A percentile compares a stretch with the other conserved stretches of the same genome.
phyloP scores from a whole-genome alignment of 2,797 vertebrate genomes.

The Hoplostethus atlanticus region DNA sequence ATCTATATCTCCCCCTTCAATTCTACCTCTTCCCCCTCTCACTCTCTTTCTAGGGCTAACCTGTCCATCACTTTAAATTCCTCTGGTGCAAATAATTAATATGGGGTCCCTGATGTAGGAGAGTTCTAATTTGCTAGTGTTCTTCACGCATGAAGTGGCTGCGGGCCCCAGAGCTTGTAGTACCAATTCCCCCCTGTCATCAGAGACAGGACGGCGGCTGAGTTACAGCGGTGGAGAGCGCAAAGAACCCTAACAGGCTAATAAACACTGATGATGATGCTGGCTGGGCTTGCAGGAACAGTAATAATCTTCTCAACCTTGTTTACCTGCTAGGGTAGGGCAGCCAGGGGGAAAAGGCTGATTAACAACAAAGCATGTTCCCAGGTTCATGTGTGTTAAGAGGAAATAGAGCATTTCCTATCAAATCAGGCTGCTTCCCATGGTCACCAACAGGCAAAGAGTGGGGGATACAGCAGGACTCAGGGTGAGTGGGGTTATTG shows the following conservation, averaged over 20 bases:
- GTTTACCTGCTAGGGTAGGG: constrained; percentile 76
- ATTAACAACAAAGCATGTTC: constrained; percentile 63
- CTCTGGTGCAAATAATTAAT: constrained; percentile 87
- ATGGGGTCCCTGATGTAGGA: constrained; percentile 79
- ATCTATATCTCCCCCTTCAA: constrained; percentile 23
- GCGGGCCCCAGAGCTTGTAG: constrained; percentile 83
- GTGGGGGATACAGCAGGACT: constrained; percentile 26
- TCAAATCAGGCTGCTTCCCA: constrained; percentile 31
- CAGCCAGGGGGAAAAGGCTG: constrained; percentile 60
- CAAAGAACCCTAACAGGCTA: constrained; percentile 79
- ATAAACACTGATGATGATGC: constrained; percentile 80
- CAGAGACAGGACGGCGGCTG: constrained; percentile 79
- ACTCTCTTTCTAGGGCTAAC: constrained; percentile 73
- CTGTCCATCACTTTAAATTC: constrained; percentile 86
- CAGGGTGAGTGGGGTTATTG: constrained; percentile 8
- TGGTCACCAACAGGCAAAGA: constrained; percentile 26
- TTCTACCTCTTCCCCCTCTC: constrained; percentile 20
- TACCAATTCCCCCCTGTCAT: constrained; percentile 84
- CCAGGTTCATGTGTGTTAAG: constrained; percentile 48
- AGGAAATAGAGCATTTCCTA: constrained; percentile 66
- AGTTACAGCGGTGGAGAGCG: constrained; percentile 76
- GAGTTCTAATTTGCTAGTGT: constrained; percentile 88
- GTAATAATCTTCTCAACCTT: constrained; percentile 82
- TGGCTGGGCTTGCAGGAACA: constrained; percentile 76
- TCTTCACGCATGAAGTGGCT: constrained; percentile 86